phyloP scores from a whole-genome alignment of 2,888 invertebrate species.

The Rosalia funebris region DNA sequence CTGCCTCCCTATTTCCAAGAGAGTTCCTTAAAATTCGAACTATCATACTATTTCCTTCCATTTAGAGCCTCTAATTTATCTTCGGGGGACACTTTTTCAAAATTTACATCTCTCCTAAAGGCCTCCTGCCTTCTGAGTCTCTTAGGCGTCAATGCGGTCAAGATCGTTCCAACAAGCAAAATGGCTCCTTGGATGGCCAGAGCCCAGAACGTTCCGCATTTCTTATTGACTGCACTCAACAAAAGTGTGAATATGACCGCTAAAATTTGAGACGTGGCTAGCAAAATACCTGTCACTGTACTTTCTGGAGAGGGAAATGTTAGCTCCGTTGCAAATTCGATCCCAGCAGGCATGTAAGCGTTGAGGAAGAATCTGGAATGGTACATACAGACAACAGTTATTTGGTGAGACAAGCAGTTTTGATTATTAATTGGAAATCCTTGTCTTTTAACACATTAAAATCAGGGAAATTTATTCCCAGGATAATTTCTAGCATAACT shows the following conservation, averaged over 20 bases:
- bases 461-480: too few relatives aligned
- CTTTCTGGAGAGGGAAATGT: slow-evolving; percentile 52
- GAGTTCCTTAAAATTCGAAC: too few relatives aligned
- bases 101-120: slow-evolving; percentile 37
- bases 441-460: too few relatives aligned
- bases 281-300: slow-evolving; percentile 50
- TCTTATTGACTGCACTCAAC: slow-evolving; percentile 39
- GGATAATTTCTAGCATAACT: neutral
- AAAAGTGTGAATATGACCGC: slow-evolving; percentile 45
- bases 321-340: slow-evolving; percentile 53
- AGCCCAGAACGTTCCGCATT: slow-evolving; percentile 49
- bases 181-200: slow-evolving; percentile 42
- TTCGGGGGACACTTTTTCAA: slow-evolving; percentile 23
- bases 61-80: neutral
- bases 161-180: slow-evolving; percentile 42
- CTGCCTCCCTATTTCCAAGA: too few relatives aligned
- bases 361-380: slow-evolving; percentile 50
- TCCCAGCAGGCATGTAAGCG: slow-evolving; percentile 52
- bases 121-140: slow-evolving; percentile 48
- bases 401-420: too few relatives aligned
- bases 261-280: slow-evolving; percentile 48
- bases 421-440: too few relatives aligned
- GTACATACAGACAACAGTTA: too few relatives aligned
- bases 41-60: too few relatives aligned
- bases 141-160: slow-evolving; percentile 49